Percentiles rank a stretch among this genome's conserved stretches.
phyloP scores from a whole-genome alignment of 2,797 vertebrate species.

The Simalia tracyae region DNA sequence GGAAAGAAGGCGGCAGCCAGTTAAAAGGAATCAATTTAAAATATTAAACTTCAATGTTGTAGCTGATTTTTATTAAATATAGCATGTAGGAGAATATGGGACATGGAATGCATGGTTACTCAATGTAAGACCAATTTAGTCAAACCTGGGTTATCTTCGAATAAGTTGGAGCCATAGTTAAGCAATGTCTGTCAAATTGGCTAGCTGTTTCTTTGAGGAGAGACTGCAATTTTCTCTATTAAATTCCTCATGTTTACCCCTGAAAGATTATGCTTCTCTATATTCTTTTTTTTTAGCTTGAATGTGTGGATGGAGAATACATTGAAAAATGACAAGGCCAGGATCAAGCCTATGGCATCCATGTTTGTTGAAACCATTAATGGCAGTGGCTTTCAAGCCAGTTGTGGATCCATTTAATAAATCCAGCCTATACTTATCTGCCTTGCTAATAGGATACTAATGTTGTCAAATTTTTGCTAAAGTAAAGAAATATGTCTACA shows the following conservation, averaged over 20 bases:
- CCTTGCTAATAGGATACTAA: neutral
- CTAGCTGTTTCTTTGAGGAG: neutral
- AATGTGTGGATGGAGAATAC: neutral
- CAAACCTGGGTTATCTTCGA: neutral
- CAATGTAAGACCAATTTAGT: neutral
- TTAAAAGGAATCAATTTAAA: neutral
- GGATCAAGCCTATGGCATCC: neutral
- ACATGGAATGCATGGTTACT: neutral
- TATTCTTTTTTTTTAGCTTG: neutral
- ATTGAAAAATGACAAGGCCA: neutral
- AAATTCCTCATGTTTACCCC: neutral
- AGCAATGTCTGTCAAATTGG: neutral
- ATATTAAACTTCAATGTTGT: conserved; percentile 9
- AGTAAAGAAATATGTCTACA: neutral
- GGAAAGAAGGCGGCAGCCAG: neutral
- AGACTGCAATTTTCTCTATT: neutral
- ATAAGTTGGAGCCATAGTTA: neutral
- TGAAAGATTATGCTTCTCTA: neutral
- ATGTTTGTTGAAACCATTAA: neutral
- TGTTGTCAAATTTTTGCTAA: neutral
- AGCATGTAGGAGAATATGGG: neutral
- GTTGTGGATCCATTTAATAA: neutral
- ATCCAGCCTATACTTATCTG: neutral
- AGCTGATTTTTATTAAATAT: neutral
- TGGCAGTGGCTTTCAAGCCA: neutral